phyloP scores from a whole-genome alignment of 2,113 vertebrate species.

The Dipodomys stephensi region DNA sequence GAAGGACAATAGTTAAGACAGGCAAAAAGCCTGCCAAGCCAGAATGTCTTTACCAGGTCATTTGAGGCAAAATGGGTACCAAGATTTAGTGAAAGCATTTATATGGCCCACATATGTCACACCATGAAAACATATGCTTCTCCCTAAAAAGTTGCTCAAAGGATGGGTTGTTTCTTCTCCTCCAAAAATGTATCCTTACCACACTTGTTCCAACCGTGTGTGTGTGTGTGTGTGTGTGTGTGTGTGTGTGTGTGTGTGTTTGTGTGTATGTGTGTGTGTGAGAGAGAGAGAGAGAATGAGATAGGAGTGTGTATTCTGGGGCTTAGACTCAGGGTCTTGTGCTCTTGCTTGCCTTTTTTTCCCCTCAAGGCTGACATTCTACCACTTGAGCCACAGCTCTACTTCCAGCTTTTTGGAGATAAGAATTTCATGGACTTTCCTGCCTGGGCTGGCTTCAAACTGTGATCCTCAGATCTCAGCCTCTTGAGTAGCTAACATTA shows the following conservation, averaged over 20 bases:
- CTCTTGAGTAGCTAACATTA: too few species aligned
- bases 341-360: too few species aligned
- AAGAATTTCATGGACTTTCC: too few species aligned
- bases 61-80: background rate
- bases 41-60: background rate
- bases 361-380: too few species aligned
- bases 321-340: too few species aligned
- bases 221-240: background rate
- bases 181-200: slow-evolving; percentile 8
- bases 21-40: background rate
- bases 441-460: too few species aligned
- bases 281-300: too few species aligned
- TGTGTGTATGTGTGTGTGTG: background rate
- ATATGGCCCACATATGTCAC: slow-evolving; percentile 40
- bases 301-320: too few species aligned
- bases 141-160: slow-evolving; percentile 2
- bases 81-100: slow-evolving; percentile 39
- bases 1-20: background rate
- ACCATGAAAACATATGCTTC: slow-evolving; percentile 54
- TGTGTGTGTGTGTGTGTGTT: background rate
- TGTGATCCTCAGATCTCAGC: too few species aligned
- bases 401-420: too few species aligned
- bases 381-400: too few species aligned
- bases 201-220: background rate
- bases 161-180: slow-evolving; percentile 42